phyloP scores from a whole-genome alignment of 2,797 vertebrate species.

The Halcyon smyrnensis region DNA sequence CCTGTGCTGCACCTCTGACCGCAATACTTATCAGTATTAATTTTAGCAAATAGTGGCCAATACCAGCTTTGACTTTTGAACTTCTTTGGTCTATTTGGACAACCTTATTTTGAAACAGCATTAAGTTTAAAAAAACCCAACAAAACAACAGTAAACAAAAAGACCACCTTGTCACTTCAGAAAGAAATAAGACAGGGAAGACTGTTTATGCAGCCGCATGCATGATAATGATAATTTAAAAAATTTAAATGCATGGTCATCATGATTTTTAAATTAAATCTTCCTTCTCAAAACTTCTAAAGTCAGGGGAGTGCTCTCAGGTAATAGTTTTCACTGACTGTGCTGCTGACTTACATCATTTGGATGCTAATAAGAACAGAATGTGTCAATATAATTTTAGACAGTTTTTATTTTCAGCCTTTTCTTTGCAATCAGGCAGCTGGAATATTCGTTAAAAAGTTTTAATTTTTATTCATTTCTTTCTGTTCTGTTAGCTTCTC shows the following conservation, averaged over 20 bases:
- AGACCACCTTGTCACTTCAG: accelerated
- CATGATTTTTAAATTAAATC: neutral
- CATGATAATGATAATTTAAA: conserved; percentile 1
- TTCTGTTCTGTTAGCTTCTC: conserved; percentile 43
- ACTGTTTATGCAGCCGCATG: neutral
- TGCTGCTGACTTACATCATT: conserved; percentile 54
- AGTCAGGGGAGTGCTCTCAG: neutral
- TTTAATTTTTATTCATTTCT: conserved; percentile 64
- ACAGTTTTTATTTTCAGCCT: conserved; percentile 34
- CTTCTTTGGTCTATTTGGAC: neutral
- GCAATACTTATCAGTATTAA: neutral
- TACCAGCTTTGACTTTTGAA: neutral
- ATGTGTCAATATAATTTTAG: neutral
- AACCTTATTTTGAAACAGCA: neutral
- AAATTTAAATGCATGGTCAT: conserved; percentile 2
- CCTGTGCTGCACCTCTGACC: accelerated
- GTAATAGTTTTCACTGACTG: neutral
- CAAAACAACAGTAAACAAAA: neutral
- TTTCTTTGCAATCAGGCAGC: conserved; percentile 56
- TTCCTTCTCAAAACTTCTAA: conserved; percentile 15
- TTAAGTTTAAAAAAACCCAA: neutral
- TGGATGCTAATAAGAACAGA: conserved; percentile 61
- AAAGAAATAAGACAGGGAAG: neutral
- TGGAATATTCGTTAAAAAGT: conserved; percentile 65
- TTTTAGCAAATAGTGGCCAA: neutral